phyloP scores from a whole-genome alignment of 2,888 invertebrate species.

The Eurois occulta region DNA sequence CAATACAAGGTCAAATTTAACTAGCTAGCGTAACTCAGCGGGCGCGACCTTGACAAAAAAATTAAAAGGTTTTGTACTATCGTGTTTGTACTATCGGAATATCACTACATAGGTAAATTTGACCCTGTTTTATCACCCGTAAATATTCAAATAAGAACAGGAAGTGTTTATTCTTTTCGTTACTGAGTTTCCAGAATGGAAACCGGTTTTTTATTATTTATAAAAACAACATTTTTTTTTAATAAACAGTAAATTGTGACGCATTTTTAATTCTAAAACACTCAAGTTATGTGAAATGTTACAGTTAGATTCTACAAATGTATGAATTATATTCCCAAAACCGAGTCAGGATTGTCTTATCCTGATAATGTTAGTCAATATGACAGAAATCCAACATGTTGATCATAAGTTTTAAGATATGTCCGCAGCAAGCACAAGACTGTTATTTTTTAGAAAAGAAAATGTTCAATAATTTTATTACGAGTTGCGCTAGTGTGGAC shows the following conservation, averaged over 20 bases:
- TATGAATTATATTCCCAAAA: neutral
- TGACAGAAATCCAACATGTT: neutral
- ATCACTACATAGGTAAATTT: neutral
- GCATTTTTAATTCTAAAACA: neutral
- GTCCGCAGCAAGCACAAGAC: neutral
- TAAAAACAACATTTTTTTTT: no score
- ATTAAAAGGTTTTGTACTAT: neutral
- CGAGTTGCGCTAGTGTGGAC: neutral
- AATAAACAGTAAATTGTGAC: no score
- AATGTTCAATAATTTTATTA: neutral
- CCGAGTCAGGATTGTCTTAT: constrained; percentile 4
- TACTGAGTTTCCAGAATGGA: neutral
- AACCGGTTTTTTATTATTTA: neutral
- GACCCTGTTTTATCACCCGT: neutral
- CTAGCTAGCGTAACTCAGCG: neutral
- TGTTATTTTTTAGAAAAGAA: neutral
- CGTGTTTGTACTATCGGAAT: neutral
- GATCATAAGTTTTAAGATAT: neutral
- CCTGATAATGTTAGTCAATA: constrained; percentile 7
- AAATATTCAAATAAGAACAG: neutral
- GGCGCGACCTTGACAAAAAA: neutral
- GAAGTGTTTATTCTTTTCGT: neutral
- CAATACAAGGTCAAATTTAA: neutral
- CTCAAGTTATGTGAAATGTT: neutral
- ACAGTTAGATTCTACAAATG: neutral